phyloP scores from a whole-genome alignment of 2,113 vertebrate species.

The Panthera uncia region DNA sequence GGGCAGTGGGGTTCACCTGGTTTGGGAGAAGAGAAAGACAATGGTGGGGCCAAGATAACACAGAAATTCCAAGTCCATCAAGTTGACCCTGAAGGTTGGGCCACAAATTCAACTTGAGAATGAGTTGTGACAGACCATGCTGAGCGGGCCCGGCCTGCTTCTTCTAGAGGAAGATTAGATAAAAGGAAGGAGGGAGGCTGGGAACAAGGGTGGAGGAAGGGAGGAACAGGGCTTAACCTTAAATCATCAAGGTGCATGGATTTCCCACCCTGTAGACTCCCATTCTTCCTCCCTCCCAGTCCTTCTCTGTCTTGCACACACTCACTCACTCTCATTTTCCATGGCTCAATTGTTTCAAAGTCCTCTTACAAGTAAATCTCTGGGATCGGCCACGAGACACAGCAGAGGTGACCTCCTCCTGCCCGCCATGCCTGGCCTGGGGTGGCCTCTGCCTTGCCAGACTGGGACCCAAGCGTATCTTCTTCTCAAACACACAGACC shows the following conservation, averaged over 20 bases:
- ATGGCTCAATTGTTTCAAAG: neutral
- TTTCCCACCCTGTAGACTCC: neutral
- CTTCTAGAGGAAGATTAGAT: neutral
- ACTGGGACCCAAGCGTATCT: neutral
- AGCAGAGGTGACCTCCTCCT: neutral
- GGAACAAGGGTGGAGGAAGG: neutral
- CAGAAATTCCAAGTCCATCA: neutral
- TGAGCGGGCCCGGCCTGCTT: neutral
- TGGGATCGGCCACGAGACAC: neutral
- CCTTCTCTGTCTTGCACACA: neutral
- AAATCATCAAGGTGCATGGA: neutral
- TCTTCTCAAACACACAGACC: neutral
- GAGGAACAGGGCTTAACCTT: neutral
- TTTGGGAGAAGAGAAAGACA: neutral
- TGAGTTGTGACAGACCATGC: neutral
- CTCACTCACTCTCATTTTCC: neutral
- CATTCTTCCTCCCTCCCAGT: too few relatives aligned
- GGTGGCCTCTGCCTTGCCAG: neutral
- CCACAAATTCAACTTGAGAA: neutral
- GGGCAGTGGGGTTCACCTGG: slow-evolving; percentile 93
- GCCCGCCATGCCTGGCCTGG: neutral
- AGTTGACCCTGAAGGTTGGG: neutral
- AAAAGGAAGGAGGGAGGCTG: neutral
- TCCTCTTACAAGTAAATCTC: neutral
- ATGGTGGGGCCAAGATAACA: neutral